Conservation (phyloP, 2,888 invertebrate genomes). For the Salpingus planirostris region DNA sequence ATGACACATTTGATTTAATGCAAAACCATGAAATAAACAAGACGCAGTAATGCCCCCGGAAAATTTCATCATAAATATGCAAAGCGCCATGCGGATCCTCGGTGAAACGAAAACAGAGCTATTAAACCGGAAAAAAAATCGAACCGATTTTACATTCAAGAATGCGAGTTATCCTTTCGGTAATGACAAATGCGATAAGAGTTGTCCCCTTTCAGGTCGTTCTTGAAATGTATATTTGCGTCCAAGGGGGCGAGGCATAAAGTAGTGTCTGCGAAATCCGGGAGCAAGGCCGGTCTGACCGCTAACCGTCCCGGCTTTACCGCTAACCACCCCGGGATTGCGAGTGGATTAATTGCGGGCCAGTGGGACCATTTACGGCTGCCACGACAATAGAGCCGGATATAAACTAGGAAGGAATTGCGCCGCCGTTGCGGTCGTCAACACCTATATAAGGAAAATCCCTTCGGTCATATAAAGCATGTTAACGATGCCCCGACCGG, state of each 20-base stretch:
- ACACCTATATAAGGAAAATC: conserved; percentile 35
- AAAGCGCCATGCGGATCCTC: no score
- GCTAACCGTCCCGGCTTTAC: conserved; percentile 32
- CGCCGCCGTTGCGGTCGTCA: conserved; percentile 31
- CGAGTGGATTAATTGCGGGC: conserved; percentile 38
- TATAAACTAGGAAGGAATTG: conserved; percentile 36
- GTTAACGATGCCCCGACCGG: conserved; percentile 4
- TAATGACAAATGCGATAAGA: no score
- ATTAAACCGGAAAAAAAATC: no score
- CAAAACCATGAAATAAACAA: conserved; percentile 19
- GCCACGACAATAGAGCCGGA: conserved; percentile 35
- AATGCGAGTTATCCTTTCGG: no score
- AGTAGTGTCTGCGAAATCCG: conserved; percentile 31
- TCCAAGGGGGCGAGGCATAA: no score
- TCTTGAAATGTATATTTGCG: no score
- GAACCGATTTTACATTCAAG: no score
- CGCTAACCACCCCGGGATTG: conserved; percentile 33
- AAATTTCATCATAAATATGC: no score
- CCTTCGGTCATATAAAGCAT: conserved; percentile 11
- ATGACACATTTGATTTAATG: conserved; percentile 28
- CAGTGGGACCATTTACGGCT: conserved; percentile 35
- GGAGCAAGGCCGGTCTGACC: conserved; percentile 28
- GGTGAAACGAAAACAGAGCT: no score
- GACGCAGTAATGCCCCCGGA: conserved; percentile 16
- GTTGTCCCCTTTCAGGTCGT: no score